phyloP scores from a whole-genome alignment of 2,797 vertebrate species.

The Rhodeus uyekii region DNA sequence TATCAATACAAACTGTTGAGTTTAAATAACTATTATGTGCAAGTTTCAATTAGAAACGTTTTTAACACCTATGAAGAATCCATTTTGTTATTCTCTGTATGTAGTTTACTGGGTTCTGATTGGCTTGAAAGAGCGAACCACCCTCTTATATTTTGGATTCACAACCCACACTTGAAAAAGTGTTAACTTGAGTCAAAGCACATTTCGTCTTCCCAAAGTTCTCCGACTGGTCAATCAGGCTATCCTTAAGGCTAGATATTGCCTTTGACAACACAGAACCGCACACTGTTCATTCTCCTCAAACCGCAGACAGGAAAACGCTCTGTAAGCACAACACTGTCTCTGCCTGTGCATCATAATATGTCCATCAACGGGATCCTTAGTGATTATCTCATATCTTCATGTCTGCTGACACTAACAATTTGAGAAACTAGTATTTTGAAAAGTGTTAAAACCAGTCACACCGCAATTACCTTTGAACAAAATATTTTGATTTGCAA shows the following conservation, averaged over 20 bases:
- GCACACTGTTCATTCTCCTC: background rate
- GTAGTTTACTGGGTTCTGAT: background rate
- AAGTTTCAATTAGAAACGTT: conserved; percentile 1
- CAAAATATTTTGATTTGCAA: background rate
- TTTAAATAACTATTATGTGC: background rate
- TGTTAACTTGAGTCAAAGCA: background rate
- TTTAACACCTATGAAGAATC: background rate
- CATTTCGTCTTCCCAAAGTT: background rate
- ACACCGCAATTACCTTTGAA: background rate
- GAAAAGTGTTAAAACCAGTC: background rate
- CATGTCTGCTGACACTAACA: background rate
- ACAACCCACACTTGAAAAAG: background rate
- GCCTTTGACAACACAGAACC: background rate
- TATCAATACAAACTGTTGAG: background rate
- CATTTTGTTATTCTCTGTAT: background rate
- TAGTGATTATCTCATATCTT: background rate
- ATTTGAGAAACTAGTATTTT: background rate
- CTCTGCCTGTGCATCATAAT: background rate
- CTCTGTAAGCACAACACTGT: background rate
- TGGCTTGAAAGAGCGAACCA: background rate
- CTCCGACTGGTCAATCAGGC: background rate
- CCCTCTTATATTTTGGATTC: background rate
- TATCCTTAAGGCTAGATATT: background rate
- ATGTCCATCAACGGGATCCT: background rate
- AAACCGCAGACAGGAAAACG: background rate